A percentile compares a stretch with the other conserved stretches of the same genome.
Evolutionary conservation across 2,797 vertebrate species (phyloP).

Genomic region (Eleutherodactylus coqui): DNA sequence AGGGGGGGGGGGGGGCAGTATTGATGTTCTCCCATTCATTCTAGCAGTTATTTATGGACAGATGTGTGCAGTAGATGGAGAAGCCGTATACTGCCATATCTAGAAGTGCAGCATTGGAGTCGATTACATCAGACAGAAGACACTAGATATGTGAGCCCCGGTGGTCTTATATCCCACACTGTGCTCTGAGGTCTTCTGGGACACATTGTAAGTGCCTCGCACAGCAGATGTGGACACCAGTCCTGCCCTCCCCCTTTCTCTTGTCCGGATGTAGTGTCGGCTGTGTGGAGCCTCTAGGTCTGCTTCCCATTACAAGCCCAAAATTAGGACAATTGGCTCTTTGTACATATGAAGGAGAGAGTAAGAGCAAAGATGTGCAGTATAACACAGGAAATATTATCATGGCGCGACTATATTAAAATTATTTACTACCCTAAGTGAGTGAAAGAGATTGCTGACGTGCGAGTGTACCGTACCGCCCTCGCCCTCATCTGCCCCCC

Average conservation of each 20-base stretch:
- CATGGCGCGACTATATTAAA: background rate
- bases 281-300: background rate
- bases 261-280: background rate
- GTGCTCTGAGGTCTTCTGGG: background rate
- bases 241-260: background rate
- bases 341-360: background rate
- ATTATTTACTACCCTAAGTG: background rate
- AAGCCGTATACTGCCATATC: too few relatives aligned
- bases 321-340: background rate
- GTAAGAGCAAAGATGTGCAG: background rate
- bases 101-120: too few relatives aligned
- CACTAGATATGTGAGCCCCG: background rate
- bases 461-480: background rate
- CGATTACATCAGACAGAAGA: background rate
- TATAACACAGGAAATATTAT: background rate
- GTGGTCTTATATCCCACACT: background rate
- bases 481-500: too few relatives aligned
- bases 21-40: too few relatives aligned
- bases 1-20: too few relatives aligned
- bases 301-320: constrained; percentile 4
- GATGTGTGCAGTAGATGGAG: too few relatives aligned
- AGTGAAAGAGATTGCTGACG: background rate
- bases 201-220: background rate
- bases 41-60: too few relatives aligned
- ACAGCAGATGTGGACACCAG: background rate